phyloP scores from a whole-genome alignment of 1,140 invertebrate genomes.

The Matsumurasca onukii region DNA sequence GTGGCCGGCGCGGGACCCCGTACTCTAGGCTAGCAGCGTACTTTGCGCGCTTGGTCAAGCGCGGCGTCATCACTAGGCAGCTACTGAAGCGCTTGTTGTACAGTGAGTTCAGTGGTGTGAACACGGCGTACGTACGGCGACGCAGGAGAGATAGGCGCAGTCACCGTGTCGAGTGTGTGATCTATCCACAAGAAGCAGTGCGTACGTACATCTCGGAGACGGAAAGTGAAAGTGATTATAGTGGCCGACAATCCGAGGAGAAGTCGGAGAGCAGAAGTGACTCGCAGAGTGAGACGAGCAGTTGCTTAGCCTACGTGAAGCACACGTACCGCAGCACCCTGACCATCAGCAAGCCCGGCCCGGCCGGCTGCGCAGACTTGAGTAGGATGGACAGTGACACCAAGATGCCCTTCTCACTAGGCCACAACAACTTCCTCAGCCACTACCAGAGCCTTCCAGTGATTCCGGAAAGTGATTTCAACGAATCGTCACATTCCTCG shows the following conservation, averaged over 20 bases:
- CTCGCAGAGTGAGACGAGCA: constrained; percentile 17
- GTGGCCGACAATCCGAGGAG: constrained; percentile 10
- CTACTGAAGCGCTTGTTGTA: constrained; percentile 73
- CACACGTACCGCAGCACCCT: constrained; percentile 26
- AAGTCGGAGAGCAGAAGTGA: background rate
- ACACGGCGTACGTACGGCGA: constrained; percentile 50
- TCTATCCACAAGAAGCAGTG: constrained; percentile 46
- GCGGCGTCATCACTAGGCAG: constrained; percentile 65
- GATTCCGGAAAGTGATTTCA: background rate
- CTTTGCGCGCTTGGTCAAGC: constrained; percentile 69
- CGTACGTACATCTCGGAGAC: constrained; percentile 48
- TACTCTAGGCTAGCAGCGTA: constrained; percentile 71
- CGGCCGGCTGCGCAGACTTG: constrained; percentile 5
- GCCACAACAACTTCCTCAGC: constrained; percentile 28
- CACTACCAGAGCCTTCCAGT: constrained; percentile 28
- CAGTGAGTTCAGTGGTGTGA: constrained; percentile 55
- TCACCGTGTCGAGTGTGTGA: constrained; percentile 56
- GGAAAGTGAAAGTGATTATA: constrained; percentile 43
- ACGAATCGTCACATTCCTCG: constrained; percentile 51
- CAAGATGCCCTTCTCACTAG: background rate
- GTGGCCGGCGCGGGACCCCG: constrained; percentile 44
- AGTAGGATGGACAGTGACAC: constrained; percentile 25
- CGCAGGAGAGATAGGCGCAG: constrained; percentile 54
- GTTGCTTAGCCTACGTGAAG: constrained; percentile 24
- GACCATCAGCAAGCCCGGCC: constrained; percentile 21